Evolutionary conservation across 2,113 vertebrate genomes (phyloP), one percentile per base, ranked within the genome.

Genomic region (Equus przewalskii): DNA sequence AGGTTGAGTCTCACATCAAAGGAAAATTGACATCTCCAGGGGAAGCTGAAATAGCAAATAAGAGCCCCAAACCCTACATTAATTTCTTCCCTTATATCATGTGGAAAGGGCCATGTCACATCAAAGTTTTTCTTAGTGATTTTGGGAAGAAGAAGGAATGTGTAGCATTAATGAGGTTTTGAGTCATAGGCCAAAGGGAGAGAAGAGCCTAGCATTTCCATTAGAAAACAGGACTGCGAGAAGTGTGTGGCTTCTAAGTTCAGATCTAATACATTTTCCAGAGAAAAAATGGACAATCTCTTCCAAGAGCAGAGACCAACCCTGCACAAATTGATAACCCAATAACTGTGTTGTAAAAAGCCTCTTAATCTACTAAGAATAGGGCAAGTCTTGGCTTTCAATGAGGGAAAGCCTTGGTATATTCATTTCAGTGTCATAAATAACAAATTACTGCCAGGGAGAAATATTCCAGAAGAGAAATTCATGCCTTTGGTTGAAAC

Each of bases 381-480:
- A 89, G 58, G 94, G 12, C 12, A 16, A 96, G 24, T 2, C 58
- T 94, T 92, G 58, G 11, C 6, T 94, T 84, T 85, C 56, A 89
- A 96, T 51, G 30, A 80, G 18, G 49, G 30, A 85, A 96, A 88
- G 15, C 30, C 49, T 89, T 51, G 4, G 56, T 56, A 91, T 89
- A 89, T 94, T 91, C 73, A 79, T 69, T 84, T 91, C 56, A 92
- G 58, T 76, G 78, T 89, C 65, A 51, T 81, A 96, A 85, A 85
- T 94, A 96, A 95, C 2, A 6, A 89, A 89, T 88, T 80, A 96
- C 83, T 75, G 69, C n/a, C 70, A 92, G 11, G 58, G 70, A 89
- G n/a, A 64, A 96, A 89, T 84, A 97, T 56, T 89, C 30, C 88
- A 81, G 49, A 94, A 75, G 49, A 93, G 62, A 94, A 94, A 54